Percentiles rank a stretch among this genome's conserved stretches.
These are phyloP conservation scores for Myocastor coypus DNA, from an alignment of 2,113 vertebrate species.

Conservation along the genomic window DNA sequence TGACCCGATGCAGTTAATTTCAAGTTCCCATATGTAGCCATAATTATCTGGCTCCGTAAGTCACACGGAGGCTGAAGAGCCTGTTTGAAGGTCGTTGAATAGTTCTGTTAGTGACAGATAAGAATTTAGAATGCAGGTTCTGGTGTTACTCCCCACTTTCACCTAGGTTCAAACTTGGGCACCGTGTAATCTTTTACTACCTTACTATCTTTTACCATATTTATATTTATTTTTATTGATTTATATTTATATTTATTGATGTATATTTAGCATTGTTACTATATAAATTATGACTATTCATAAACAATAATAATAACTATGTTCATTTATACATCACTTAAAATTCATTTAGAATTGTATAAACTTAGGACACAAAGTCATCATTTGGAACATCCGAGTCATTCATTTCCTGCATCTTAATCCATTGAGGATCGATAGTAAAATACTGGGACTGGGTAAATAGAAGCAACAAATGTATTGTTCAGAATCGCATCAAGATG, in stretches of 20 bases:
- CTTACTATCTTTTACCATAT: not conserved
- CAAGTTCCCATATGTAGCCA: not conserved
- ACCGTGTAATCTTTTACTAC: not conserved
- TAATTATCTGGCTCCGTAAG: not conserved
- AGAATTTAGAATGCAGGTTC: not conserved
- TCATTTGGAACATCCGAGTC: not conserved
- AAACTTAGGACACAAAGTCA: not conserved
- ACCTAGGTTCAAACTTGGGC: not conserved
- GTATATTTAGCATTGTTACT: not conserved
- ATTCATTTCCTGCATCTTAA: not conserved
- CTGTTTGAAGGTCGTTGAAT: not conserved
- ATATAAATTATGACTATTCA: not conserved
- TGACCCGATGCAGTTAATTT: not conserved
- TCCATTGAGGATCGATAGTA: not conserved
- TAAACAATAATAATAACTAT: not conserved
- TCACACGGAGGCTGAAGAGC: not conserved
- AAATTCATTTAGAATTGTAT: not conserved
- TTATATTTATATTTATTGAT: too few species aligned
- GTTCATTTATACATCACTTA: not conserved
- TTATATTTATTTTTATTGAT: too few species aligned
- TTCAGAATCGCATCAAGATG: not conserved
- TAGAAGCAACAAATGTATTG: not conserved
- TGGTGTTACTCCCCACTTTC: not conserved
- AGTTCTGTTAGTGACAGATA: not conserved
- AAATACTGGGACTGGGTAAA: not conserved